Percentiles rank a stretch among this genome's conserved stretches.
These are phyloP conservation scores for Propsilocerus akamusi DNA, from an alignment of 1,140 invertebrate species.

Conservation along the genomic window DNA sequence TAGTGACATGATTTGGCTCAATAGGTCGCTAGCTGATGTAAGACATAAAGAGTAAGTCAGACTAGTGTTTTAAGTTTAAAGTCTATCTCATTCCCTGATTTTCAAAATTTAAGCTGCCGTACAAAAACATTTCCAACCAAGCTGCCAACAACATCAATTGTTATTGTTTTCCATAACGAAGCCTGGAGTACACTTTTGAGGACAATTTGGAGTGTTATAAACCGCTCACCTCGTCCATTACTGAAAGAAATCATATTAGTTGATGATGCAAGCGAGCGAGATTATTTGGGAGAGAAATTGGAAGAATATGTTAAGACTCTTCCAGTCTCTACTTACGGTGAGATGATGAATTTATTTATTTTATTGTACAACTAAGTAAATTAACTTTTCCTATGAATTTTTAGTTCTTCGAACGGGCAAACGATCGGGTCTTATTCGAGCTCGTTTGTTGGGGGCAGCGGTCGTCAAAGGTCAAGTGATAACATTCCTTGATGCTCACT, in stretches of 20 bases:
- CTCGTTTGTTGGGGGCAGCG: slow-evolving; percentile 77
- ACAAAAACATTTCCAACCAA: slow-evolving; percentile 54
- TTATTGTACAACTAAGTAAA: background rate
- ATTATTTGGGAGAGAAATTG: slow-evolving; percentile 71
- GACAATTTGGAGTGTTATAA: slow-evolving; percentile 94
- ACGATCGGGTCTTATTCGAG: slow-evolving; percentile 83
- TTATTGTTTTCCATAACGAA: slow-evolving; percentile 96
- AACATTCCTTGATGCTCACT: slow-evolving; percentile 92
- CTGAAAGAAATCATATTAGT: slow-evolving; percentile 89
- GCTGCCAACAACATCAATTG: slow-evolving; percentile 77
- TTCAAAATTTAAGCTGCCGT: slow-evolving; percentile 44
- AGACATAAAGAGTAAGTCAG: slow-evolving; percentile 72
- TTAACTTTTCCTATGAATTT: background rate
- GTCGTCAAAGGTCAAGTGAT: slow-evolving; percentile 84
- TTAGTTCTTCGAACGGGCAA: slow-evolving; percentile 67
- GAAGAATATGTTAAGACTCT: slow-evolving; percentile 78
- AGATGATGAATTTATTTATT: background rate
- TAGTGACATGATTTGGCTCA: slow-evolving; percentile 93
- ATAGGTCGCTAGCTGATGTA: slow-evolving; percentile 88
- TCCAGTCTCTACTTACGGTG: slow-evolving; percentile 55
- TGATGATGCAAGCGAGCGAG: slow-evolving; percentile 89
- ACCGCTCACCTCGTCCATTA: slow-evolving; percentile 69
- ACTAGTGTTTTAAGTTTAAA: background rate
- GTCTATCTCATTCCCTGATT: background rate
- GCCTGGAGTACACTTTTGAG: slow-evolving; percentile 90